phyloP scores from a whole-genome alignment of 2,113 vertebrate genomes.

The Pterocles orientalis region DNA sequence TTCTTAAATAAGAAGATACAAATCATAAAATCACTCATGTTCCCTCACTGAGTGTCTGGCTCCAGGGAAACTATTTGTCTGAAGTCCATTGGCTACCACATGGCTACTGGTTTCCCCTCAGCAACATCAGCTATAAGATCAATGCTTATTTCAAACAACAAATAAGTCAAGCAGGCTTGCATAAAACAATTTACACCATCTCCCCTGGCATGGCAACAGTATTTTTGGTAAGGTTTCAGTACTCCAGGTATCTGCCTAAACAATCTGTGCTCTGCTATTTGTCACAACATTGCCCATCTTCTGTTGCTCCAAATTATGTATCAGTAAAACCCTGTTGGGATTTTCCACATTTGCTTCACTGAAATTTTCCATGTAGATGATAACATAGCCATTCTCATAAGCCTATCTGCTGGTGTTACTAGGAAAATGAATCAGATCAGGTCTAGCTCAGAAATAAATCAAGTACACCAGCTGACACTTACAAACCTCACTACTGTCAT shows the following conservation, averaged over 20 bases:
- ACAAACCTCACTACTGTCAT: not conserved
- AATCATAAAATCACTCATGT: not conserved
- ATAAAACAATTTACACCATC: not conserved
- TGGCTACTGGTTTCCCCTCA: not conserved
- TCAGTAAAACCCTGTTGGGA: not conserved
- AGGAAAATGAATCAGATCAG: constrained; percentile 24
- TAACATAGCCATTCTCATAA: not conserved
- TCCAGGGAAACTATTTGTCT: not conserved
- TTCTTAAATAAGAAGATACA: not conserved
- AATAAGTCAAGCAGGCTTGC: not conserved
- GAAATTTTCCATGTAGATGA: not conserved
- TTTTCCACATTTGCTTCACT: not conserved
- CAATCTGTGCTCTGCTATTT: not conserved
- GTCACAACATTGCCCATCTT: not conserved
- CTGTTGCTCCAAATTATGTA: not conserved
- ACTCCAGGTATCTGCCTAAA: not conserved
- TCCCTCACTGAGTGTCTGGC: not conserved
- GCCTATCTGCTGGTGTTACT: not conserved
- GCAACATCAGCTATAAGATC: not conserved
- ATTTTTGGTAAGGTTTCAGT: not conserved
- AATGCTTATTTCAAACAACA: not conserved
- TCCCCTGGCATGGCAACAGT: not conserved
- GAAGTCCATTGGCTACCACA: not conserved
- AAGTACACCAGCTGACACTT: constrained; percentile 11
- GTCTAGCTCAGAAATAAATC: constrained; percentile 14